These are phyloP conservation scores for Zosterops pallidus DNA, from an alignment of 2,113 vertebrate species.

Conservation along the genomic window DNA sequence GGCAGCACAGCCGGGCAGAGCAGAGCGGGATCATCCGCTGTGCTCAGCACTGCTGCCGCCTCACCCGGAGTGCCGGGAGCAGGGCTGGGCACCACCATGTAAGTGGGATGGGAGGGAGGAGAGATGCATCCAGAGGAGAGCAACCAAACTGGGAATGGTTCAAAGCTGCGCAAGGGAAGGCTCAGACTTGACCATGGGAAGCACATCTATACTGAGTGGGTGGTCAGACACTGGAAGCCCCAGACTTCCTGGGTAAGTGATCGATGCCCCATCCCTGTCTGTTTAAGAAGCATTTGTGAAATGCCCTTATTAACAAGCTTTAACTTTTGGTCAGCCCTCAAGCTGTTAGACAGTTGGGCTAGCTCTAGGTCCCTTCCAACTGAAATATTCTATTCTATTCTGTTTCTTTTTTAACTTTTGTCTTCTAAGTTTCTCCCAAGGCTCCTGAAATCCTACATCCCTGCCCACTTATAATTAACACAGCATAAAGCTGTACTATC, in stretches of 20 bases:
- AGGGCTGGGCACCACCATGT: background rate
- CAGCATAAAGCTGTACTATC: background rate
- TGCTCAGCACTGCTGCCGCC: background rate
- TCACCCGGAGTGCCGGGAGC: accelerated
- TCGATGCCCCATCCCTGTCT: accelerated
- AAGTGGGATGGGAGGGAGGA: background rate
- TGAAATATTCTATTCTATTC: background rate
- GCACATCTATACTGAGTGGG: background rate
- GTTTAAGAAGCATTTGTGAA: background rate
- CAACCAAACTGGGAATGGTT: background rate
- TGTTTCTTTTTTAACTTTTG: background rate
- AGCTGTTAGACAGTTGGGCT: background rate
- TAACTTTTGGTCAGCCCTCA: background rate
- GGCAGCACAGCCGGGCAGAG: background rate
- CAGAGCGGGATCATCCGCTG: background rate
- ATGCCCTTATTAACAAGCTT: background rate
- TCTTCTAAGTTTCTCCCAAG: background rate
- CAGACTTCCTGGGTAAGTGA: background rate
- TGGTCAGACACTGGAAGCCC: background rate
- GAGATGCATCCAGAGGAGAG: background rate
- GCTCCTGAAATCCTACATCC: background rate
- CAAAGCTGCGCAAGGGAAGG: background rate
- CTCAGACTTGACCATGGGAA: background rate
- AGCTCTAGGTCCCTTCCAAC: background rate
- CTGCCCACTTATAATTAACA: background rate